Conservation (phyloP, 2,797 vertebrate species). For the Eulemur coronatus region DNA sequence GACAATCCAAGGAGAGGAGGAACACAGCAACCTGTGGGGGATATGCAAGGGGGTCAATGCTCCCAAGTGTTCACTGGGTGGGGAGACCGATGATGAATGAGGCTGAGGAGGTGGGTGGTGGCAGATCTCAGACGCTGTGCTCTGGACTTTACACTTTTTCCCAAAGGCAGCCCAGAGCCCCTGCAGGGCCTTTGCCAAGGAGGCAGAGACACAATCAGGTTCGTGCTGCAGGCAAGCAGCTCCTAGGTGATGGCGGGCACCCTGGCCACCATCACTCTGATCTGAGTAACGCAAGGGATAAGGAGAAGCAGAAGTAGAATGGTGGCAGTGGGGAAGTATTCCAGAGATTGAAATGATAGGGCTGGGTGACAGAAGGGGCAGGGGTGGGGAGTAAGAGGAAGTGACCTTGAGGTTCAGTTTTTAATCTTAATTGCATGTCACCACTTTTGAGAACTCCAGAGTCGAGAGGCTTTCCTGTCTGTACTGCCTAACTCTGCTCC, state of each 20-base stretch:
- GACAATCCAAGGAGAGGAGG: not conserved
- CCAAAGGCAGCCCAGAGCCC: not conserved
- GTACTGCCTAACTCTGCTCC: no score
- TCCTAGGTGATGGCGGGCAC: not conserved
- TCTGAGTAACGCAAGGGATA: not conserved
- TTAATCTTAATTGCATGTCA: not conserved
- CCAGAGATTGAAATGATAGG: not conserved
- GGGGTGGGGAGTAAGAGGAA: not conserved
- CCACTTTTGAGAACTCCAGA: not conserved
- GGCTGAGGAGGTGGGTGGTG: not conserved
- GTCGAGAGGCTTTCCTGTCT: not conserved
- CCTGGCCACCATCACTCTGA: no score
- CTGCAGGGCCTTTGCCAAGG: not conserved
- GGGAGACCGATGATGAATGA: not conserved
- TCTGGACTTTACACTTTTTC: not conserved
- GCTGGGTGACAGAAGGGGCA: not conserved
- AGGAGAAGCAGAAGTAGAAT: not conserved
- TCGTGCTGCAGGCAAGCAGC: not conserved
- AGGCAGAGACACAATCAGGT: not conserved
- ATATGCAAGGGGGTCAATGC: not conserved
- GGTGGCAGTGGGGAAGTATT: not conserved
- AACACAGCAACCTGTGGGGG: fast-evolving
- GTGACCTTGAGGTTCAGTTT: not conserved
- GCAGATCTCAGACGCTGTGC: no score
- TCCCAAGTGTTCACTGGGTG: not conserved